Base-by-base conservation (phyloP, 2,797 vertebrate genomes). In the Anabacerthia variegaticeps region DNA sequence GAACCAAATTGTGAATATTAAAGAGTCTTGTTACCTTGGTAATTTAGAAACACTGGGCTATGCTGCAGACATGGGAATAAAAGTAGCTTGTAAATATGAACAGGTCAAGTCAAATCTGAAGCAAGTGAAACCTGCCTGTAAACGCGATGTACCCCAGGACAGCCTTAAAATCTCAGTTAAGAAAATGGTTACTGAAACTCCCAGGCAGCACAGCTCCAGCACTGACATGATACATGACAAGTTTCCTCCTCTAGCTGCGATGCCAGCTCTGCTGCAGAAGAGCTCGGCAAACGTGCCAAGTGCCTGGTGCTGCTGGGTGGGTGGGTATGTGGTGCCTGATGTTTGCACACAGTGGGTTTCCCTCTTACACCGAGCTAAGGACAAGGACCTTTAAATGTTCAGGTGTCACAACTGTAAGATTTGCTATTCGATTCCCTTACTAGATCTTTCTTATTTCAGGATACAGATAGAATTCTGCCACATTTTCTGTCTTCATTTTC, bases 1-100 rank as follows among this genome's bases (percentile, higher is more conserved):
- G 78, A 87, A 95, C 69, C n/a, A 85, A 93, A 89, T 26, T 44
- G n/a, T 84, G 91, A 89, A 76, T 92, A 71, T 80, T 85, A 52
- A 95, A 93, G 56, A 43, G 55, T 82, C 51, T 72, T 62, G 66
- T 96, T 94, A 88, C 86, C 77, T 75, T 88, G 58, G 88, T 81
- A 93, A 92, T 94, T 78, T 73, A 93, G 23, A 44, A 92, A 54
- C 52, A 49, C n/a, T n/a, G 48, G 69, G 44, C 24, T 10, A 55
- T n/a, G 55, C 55, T 36, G 36, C 39, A 44, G 59, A 75, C 48
- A 39, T 65, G 48, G 62, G 72, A 81, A 72, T 90, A 90, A 66
- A 72, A 66, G 51, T 14, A 85, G 14, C n/a, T 68, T 78, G 55
- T 80, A 88, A 80, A 75, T 77, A 90, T 9, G 36, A 86, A 39